Evolutionary conservation across 2,113 vertebrate species (phyloP).

Genomic region (Zosterops japonicus): DNA sequence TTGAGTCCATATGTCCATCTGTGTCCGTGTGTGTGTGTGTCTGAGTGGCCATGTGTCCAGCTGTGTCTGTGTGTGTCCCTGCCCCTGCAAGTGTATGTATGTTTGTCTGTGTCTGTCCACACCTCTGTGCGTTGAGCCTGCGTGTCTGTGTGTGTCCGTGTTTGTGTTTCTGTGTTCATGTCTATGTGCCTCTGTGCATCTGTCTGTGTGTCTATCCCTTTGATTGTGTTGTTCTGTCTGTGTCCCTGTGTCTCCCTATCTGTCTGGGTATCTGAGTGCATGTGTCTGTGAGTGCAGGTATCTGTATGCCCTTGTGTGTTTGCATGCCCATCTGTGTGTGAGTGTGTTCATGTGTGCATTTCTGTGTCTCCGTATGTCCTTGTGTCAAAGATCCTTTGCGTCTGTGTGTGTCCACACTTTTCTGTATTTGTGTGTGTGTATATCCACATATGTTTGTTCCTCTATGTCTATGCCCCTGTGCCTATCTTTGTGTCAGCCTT

Average conservation of each 20-base stretch:
- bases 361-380: background rate
- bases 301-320: background rate
- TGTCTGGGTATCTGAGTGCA: background rate
- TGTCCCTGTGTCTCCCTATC: background rate
- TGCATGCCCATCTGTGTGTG: background rate
- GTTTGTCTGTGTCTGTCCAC: background rate
- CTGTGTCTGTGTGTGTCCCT: background rate
- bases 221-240: background rate
- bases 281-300: background rate
- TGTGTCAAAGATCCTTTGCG: background rate
- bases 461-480: background rate
- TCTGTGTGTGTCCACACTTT: accelerated
- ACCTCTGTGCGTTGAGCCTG: background rate
- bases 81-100: background rate
- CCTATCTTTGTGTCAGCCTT: background rate
- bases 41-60: background rate
- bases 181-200: background rate
- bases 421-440: background rate
- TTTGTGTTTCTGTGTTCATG: background rate
- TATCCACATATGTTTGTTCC: background rate
- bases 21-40: background rate
- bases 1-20: background rate
- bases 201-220: background rate
- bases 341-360: background rate
- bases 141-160: background rate